Evolutionary conservation across 2,113 vertebrate species (phyloP), one percentile per base, ranked within the genome.

Genomic region (Oncorhynchus gorbuscha): DNA sequence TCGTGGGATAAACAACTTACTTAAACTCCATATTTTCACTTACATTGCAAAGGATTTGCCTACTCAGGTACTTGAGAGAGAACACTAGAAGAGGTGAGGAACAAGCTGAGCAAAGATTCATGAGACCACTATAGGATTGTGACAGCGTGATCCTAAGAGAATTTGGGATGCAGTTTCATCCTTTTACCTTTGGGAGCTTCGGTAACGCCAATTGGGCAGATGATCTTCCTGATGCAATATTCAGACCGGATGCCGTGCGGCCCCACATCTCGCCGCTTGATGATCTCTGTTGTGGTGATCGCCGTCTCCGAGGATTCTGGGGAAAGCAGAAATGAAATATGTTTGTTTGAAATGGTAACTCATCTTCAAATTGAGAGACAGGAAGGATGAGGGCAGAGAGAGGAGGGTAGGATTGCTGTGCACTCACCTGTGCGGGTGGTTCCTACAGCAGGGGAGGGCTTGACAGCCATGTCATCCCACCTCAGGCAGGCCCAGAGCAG

Each of bases 381-480:
- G 39, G 39, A 45, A 45, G 39, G 39, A 2, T 9, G 39, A 45
- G 79, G 83, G 82, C 75, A 84, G 59, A 88, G 78, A 85, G 66
- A 24, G 51, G 11, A 8, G 18, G 26, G 11, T 73, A 18, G 16
- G 14, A 4, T 55, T 55, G 16, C 51, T 55, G 51, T 18, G 51
- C 51, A 5, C 51, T 9, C 93, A 99, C 98, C 98, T 94, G 98
- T 99, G 26, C 97, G 95, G 0, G 97, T 98, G 58, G 96, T 97
- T 74, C 96, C 96, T 4, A 94, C 96, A 30, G 95, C 95, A 16
- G 97, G 94, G 4, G 97, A 98, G 1, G 97, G 96, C 88, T 99
- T 99, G 71, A 98, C 96, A 1, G 96, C 96, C 98, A 99, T 99
- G 85, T 99, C 97, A 59, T 99, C 98, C 98, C 98, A 99, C 75